Percentiles rank a stretch among this genome's conserved stretches.
Conservation (phyloP, 2,113 vertebrate species). For the Barbus barbus region DNA sequence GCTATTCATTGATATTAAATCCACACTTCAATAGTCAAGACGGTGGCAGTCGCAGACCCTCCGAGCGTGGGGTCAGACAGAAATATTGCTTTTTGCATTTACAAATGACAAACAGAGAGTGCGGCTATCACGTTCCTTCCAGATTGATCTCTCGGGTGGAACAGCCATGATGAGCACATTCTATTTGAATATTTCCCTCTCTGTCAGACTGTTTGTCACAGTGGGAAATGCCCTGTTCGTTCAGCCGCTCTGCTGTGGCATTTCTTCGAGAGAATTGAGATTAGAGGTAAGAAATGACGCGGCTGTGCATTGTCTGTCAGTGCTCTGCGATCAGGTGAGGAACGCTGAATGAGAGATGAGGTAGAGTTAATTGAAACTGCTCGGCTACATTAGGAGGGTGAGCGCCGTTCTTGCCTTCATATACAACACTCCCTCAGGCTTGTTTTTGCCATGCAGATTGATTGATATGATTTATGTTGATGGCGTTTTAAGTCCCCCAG, state of each 20-base stretch:
- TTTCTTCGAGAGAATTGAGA: slow-evolving; percentile 51
- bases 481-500: slow-evolving; percentile 17
- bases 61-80: slow-evolving; percentile 64
- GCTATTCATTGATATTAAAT: slow-evolving; percentile 76
- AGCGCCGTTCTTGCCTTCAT: slow-evolving; percentile 43
- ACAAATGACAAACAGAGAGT: slow-evolving; percentile 72
- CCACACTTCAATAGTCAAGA: slow-evolving; percentile 69
- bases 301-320: slow-evolving; percentile 54
- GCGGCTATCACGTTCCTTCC: slow-evolving; percentile 55
- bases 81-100: slow-evolving; percentile 80
- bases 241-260: slow-evolving; percentile 42
- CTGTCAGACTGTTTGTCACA: slow-evolving; percentile 56
- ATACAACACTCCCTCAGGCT: slow-evolving; percentile 48
- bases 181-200: slow-evolving; percentile 63
- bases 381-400: slow-evolving; percentile 44
- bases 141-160: slow-evolving; percentile 67
- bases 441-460: slow-evolving; percentile 46
- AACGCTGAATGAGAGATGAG: slow-evolving; percentile 60
- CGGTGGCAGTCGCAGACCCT: slow-evolving; percentile 67
- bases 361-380: slow-evolving; percentile 62
- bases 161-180: slow-evolving; percentile 61
- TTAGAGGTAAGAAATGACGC: slow-evolving; percentile 59
- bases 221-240: slow-evolving; percentile 26
- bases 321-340: slow-evolving; percentile 51
- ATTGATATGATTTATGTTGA: slow-evolving; percentile 44